Evolutionary conservation across 1,140 invertebrate species (phyloP).

Genomic region (Achroia grisella): DNA sequence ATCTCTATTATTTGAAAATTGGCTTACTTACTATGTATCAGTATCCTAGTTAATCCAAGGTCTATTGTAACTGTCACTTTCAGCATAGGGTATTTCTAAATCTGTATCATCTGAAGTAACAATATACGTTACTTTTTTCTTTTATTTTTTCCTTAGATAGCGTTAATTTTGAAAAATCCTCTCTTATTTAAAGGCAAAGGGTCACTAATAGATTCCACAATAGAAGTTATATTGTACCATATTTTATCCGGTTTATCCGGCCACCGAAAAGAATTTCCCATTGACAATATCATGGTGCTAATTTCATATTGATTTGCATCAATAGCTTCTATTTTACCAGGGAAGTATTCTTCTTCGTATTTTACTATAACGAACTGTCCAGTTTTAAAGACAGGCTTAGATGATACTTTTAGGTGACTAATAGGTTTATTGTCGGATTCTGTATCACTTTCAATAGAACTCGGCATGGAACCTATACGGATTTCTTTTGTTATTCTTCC

Average conservation of each 20-base stretch:
- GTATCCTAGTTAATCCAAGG: not conserved
- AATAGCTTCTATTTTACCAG: conserved; percentile 8
- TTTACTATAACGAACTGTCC: conserved; percentile 9
- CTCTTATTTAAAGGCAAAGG: no score
- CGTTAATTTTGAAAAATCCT: no score
- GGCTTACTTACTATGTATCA: not conserved
- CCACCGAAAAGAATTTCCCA: conserved; percentile 9
- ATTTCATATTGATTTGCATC: conserved; percentile 7
- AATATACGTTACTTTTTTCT: conserved; percentile 8
- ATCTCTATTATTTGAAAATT: not conserved
- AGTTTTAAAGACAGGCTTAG: not conserved
- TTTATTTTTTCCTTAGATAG: conserved; percentile 7
- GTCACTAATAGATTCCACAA: no score
- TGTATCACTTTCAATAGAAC: not conserved
- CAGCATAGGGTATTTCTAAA: not conserved
- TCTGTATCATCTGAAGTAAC: not conserved
- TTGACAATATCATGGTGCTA: conserved; percentile 10
- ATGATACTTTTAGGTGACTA: not conserved
- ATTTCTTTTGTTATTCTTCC: not conserved
- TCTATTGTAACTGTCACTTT: not conserved
- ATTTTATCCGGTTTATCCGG: conserved; percentile 11
- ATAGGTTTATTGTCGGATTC: not conserved
- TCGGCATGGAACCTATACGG: not conserved
- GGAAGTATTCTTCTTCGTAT: conserved; percentile 12
- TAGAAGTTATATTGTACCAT: conserved; percentile 6